A percentile compares a stretch with the other conserved stretches of the same genome.
These are phyloP conservation scores for Barnardius zonarius DNA, from an alignment of 2,113 vertebrate genomes.

Conservation along the genomic window DNA sequence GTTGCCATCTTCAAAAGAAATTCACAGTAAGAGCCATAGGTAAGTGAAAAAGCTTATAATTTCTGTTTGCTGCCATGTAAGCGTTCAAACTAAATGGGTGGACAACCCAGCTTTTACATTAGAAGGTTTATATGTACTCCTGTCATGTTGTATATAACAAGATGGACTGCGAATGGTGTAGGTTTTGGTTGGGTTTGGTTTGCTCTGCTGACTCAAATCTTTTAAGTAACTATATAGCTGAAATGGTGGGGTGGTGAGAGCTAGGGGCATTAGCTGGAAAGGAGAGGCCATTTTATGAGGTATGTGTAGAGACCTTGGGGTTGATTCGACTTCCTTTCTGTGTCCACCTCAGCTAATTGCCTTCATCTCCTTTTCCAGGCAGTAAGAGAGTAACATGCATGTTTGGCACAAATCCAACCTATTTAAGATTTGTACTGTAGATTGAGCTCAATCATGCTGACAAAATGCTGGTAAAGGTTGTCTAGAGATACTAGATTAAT, in stretches of 20 bases:
- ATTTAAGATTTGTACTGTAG: neutral
- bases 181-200: neutral
- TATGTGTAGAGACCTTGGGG: neutral
- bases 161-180: neutral
- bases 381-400: neutral
- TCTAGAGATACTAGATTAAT: neutral
- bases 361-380: neutral
- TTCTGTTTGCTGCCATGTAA: neutral
- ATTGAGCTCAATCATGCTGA: neutral
- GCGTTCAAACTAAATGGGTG: neutral
- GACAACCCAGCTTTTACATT: neutral
- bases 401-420: neutral
- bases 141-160: rapidly evolving
- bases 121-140: neutral
- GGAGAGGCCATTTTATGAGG: neutral
- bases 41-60: neutral
- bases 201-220: neutral
- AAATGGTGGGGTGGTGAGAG: neutral
- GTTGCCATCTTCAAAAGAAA: constrained; percentile 17
- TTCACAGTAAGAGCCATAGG: neutral
- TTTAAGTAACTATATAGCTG: neutral
- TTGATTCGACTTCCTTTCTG: neutral
- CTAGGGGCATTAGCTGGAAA: neutral
- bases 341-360: neutral
- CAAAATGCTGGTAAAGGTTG: neutral